Base-by-base conservation (phyloP, 2,888 invertebrate species). In the Limnephilus marmoratus region DNA sequence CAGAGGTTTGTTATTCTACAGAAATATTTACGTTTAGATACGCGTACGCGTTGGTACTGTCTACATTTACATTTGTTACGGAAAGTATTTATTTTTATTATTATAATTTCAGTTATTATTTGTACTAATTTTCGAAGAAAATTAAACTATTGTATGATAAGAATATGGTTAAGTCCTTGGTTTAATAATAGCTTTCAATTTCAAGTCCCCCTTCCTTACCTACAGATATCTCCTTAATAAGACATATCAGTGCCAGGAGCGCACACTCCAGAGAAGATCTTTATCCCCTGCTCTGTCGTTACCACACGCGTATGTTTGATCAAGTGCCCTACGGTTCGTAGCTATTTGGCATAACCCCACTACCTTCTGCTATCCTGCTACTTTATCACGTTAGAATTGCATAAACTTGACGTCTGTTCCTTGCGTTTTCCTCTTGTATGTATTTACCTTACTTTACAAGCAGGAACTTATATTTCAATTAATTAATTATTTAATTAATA, bases 221-320 rank as follows among this genome's bases (percentile, higher is more conserved):
- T 80, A 89, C 81, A 34, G 85, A 91, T 81, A 31, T 82, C 81
- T 85, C 86, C 85, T 85, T 86, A 45, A 83, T 81, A 85, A 88
- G 92, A 90, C 87, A 88, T 90, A 90, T 92, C 92, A 92, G 88
- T 45, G 88, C n/a, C 90, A 90, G 90, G 82, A 53, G 37, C 80
- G 86, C 86, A 91, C 81, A 89, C 80, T 89, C 88, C 37, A 80
- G 86, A 92, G 91, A 92, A 92, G 93, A 93, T 93, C 93, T 93
- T 93, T 93, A 93, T 93, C 93, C 93, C 91, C 90, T 53, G 92
- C 81, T 80, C 93, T 93, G 93, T 93, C 93, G 92, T 91, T 92
- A 93, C 93, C 93, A 93, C 92, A 88, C 92, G 93, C 91, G 90
- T 92, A 92, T 93, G 91, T 93, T 92, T 93, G 93, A 93, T 93